A percentile compares a stretch with the other conserved stretches of the same genome.
phyloP scores from a whole-genome alignment of 2,797 vertebrate genomes.

The Cynodonichthys magdalenae region DNA sequence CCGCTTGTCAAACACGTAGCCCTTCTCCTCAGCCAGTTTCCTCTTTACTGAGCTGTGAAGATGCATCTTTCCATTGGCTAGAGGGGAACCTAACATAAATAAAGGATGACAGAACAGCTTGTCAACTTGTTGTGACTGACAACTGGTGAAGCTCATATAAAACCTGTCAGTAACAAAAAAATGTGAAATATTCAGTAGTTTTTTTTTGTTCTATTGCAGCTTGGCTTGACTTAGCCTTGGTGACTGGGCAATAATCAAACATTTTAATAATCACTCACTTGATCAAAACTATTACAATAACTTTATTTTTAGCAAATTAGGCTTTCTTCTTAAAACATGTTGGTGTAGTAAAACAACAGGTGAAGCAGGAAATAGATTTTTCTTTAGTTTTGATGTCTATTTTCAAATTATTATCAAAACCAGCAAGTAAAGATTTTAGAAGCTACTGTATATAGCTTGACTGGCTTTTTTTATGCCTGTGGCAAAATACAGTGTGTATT shows the following conservation, averaged over 20 bases:
- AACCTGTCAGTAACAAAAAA: neutral
- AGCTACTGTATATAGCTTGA: too few species aligned
- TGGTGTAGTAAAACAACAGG: neutral
- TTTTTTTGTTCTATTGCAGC: neutral
- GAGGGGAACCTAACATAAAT: constrained; percentile 80
- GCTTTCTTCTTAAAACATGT: too few species aligned
- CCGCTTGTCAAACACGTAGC: constrained; percentile 96
- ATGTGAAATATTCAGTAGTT: neutral
- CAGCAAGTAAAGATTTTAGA: neutral
- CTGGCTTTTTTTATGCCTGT: neutral
- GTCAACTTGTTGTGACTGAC: constrained; percentile 9
- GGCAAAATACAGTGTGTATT: neutral
- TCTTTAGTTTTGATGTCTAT: neutral
- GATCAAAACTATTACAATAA: neutral
- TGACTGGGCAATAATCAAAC: too few species aligned
- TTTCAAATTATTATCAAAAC: neutral
- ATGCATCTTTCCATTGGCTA: constrained; percentile 88
- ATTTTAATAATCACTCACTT: too few species aligned
- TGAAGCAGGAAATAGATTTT: neutral
- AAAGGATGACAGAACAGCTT: constrained; percentile 21
- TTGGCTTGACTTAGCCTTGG: neutral
- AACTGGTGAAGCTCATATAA: too few species aligned
- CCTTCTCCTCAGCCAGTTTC: constrained; percentile 89
- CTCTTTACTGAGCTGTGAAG: constrained; percentile 91
- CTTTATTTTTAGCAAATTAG: neutral